Base-by-base conservation (phyloP, 2,113 vertebrate species). In the Colius striatus region DNA sequence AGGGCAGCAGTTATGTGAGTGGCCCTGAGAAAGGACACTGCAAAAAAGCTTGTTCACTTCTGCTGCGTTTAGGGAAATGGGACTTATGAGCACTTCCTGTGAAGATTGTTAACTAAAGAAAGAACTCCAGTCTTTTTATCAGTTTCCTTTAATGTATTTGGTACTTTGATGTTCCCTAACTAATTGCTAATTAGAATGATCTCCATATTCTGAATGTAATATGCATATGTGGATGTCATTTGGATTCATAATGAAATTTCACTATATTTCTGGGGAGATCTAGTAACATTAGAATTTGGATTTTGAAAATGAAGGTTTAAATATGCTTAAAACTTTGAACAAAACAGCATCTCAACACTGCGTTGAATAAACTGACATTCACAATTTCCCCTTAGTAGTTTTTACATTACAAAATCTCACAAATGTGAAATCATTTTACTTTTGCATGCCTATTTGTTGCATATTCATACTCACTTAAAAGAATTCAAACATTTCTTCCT, bases 381-480 rank as follows among this genome's bases (percentile, higher is more conserved):
- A 3, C 38, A 23, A 17, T 61, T 67, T 88, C 57, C 43, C 29
- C n/a, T 36, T 38, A 53, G 30, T 16, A 88, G 72, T 51, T 60
- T 84, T 36, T 72, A 21, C 38, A 45, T 53, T 92, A 58, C n/a
- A 26, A 22, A 62, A 67, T 54, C 54, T 92, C 55, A 82, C 15
- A 71, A 25, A 92, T 94, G 23, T 34, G 11, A 92, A 87, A 72
- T 43, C 0, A 53, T 55, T 84, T 93, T 81, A 41, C 51, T 84
- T 93, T 87, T 62, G 8, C 45, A 68, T 71, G 29, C 10, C 25
- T 14, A 9, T 43, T 91, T 11, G 30, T 38, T 65, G 16, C 41
- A 48, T 84, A 27, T 75, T 95, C 92, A 60, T 38, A 61, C 18
- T 87, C n/a, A 53, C 18, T 96, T 89, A 20, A 66, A 95, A 89